Conservation (phyloP, 1,140 invertebrate species). For the Zaprionus capensis region DNA sequence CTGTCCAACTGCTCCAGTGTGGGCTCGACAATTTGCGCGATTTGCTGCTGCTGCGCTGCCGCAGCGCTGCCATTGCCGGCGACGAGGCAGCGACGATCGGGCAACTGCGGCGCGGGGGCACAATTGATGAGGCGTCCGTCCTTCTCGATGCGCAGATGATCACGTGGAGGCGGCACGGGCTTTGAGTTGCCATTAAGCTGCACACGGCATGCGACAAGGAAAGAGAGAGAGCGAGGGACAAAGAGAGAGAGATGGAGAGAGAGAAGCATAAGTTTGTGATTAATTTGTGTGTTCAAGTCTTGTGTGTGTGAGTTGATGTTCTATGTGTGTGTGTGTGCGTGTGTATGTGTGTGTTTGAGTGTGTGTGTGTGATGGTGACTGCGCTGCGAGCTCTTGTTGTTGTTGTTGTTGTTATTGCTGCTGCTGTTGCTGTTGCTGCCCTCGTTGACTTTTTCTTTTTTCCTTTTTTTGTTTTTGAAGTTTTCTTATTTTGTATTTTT, state of each 20-base stretch:
- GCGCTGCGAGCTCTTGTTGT: conserved; percentile 25
- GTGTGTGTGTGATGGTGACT: conserved; percentile 31
- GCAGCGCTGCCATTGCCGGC: conserved; percentile 59
- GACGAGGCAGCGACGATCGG: conserved; percentile 85
- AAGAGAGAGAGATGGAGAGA: not conserved
- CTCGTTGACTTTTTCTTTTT: conserved; percentile 4
- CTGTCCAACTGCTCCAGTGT: conserved; percentile 94
- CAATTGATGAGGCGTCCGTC: conserved; percentile 87
- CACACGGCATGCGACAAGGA: not conserved
- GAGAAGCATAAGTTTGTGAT: not conserved
- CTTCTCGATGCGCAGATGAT: conserved; percentile 87
- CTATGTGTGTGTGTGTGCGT: conserved; percentile 18
- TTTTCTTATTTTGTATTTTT: conserved; percentile 12
- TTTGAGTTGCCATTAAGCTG: conserved; percentile 85
- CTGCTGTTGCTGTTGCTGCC: conserved; percentile 16
- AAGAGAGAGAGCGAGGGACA: not conserved
- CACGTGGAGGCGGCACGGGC: conserved; percentile 90
- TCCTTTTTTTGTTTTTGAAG: not conserved
- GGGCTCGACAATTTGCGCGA: conserved; percentile 86
- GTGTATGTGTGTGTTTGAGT: conserved; percentile 24
- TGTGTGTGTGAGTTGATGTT: conserved; percentile 32
- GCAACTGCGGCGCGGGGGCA: conserved; percentile 89
- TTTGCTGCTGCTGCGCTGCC: conserved; percentile 84
- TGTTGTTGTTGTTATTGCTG: conserved; percentile 23
- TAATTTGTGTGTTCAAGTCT: not conserved